A percentile compares a stretch with the other conserved stretches of the same genome.
Conservation (phyloP, 2,113 vertebrate species). For the Micronycteris hirsuta region DNA sequence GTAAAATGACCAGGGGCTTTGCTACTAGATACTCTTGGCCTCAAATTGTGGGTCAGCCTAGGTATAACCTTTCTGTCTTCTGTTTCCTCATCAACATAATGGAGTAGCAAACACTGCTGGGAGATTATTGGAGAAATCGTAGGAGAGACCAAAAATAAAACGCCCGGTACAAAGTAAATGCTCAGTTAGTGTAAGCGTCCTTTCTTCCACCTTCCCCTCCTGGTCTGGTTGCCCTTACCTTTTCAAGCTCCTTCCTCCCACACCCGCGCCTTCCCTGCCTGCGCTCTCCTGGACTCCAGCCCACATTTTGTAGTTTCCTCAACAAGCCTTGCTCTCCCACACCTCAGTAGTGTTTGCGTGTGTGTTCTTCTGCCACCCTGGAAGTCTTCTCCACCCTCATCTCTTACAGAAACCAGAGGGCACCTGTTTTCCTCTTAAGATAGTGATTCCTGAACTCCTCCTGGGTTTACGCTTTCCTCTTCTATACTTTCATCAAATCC, state of each 20-base stretch:
- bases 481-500: neutral
- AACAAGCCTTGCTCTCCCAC: neutral
- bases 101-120: neutral
- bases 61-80: neutral
- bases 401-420: neutral
- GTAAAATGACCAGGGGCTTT: neutral
- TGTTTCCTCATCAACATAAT: neutral
- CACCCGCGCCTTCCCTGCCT: accelerated
- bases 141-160: neutral
- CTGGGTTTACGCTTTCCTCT: neutral
- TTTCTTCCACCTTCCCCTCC: neutral
- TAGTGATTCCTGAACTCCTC: neutral
- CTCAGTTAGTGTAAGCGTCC: neutral
- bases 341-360: neutral
- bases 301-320: neutral
- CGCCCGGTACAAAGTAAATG: neutral
- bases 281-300: neutral
- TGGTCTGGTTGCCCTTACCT: accelerated
- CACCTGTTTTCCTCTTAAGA: neutral
- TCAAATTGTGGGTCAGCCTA: neutral
- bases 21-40: neutral
- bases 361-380: neutral
- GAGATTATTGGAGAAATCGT: neutral
- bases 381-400: neutral
- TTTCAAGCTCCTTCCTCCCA: neutral